Conservation (phyloP, 1,140 invertebrate species). For the Mylabris phalerata region DNA sequence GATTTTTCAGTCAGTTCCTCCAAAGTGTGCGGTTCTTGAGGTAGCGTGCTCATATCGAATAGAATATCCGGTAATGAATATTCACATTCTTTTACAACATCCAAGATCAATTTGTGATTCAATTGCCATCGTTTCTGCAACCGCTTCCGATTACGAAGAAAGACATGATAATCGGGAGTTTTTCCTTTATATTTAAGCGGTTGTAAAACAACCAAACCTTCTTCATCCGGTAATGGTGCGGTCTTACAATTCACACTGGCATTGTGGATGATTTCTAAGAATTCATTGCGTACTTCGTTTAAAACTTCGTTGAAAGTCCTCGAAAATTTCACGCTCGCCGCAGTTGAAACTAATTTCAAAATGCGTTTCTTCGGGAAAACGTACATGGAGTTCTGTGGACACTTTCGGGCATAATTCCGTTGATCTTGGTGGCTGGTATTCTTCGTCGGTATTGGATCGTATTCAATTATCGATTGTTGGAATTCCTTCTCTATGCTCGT, state of each 20-base stretch:
- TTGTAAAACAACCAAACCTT: constrained; percentile 17
- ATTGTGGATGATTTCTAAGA: constrained; percentile 21
- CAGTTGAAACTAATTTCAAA: too few relatives aligned
- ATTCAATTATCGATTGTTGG: constrained; percentile 24
- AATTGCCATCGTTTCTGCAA: constrained; percentile 47
- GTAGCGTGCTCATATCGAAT: too few relatives aligned
- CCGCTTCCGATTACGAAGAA: constrained; percentile 49
- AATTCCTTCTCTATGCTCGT: constrained; percentile 32
- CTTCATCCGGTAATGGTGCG: constrained; percentile 13
- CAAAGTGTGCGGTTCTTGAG: too few relatives aligned
- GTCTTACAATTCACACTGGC: constrained; percentile 30
- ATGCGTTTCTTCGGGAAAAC: too few relatives aligned
- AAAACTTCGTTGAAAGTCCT: constrained; percentile 9
- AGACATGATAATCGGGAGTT: constrained; percentile 52
- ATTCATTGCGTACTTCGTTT: constrained; percentile 19
- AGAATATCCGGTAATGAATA: too few relatives aligned
- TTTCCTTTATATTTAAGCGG: constrained; percentile 52
- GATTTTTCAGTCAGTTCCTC: too few relatives aligned
- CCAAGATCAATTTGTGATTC: constrained; percentile 55
- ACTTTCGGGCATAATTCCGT: too few relatives aligned
- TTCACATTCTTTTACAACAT: constrained; percentile 49
- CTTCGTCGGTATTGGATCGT: constrained; percentile 29
- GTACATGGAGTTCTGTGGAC: too few relatives aligned
- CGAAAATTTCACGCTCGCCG: too few relatives aligned
- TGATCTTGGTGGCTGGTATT: constrained; percentile 21